Evolutionary conservation across 2,797 vertebrate genomes (phyloP), one percentile per base, ranked within the genome.

Genomic region (Paratrypauchen microcephalus): DNA sequence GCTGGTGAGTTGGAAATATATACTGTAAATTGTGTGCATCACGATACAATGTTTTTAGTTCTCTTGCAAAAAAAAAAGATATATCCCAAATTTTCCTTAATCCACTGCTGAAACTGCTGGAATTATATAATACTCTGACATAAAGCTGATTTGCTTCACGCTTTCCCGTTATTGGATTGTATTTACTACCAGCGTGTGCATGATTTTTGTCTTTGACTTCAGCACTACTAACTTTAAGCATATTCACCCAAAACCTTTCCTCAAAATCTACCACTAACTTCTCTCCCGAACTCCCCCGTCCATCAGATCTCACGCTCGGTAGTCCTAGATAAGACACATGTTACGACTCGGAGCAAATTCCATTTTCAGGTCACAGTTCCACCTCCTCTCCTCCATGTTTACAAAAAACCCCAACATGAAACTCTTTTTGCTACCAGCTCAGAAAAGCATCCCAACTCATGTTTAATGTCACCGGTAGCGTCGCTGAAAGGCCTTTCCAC

Each of bases 291-390:
- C 21, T 45, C 24, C 41, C 8, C 12, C 41, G n/a, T 64, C 62
- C 39, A 48, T 48, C 39, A 23, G 11, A 47, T 28, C 12, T 18
- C 15, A 7, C 41, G 24, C 41, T 24, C 5, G 16, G 39, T 28
- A 23, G 18, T 26, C 11, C 15, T 32, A 24, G 62, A 47, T 47
- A 47, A 47, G 39, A 47, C 62, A 47, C 21, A 18, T 48, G 39
- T 26, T 8, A 73, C 39, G 3, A 7, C 67, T 77, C 85, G 41
- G 77, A 68, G 78, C 78, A 55, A 7, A 36, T 68, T 75, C 30
- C 69, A 52, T 72, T 82, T 79, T 65, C 41, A 1, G 85, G 84
- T 88, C 87, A 71, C 69, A 26, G 79, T 65, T 67, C 81, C 83
- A 73, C 80, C 86, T 73, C 82, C 71, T 24, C 79, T 76, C 69